Evolutionary conservation across 30 jellyfish, hydroid and myxozoan genomes (phyloP), one percentile per base, ranked within the genome.

Genomic region (Rhopilema esculentum): DNA sequence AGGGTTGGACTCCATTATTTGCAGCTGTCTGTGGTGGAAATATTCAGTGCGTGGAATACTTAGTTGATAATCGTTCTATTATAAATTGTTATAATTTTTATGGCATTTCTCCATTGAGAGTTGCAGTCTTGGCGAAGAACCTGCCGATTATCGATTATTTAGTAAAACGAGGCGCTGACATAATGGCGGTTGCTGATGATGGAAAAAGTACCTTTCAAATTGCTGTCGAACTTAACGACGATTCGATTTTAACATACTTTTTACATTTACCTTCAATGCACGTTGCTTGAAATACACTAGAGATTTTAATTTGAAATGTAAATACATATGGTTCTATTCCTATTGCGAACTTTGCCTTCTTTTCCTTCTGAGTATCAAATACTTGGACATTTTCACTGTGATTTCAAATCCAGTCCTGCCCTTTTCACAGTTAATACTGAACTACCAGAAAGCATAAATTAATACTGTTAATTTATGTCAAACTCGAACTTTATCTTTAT

Each of bases 21-120:
- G 97, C 97, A n/a, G 97, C 97, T 7, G 89, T 82, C 16, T 90
- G 91, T 29, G 97, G 97, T 12, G 91, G 77, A 30, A 86, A 68
- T 32, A 48, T 66, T 40, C 30, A 63, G 28, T 81, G 97, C 62
- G 88, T 90, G 50, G 75, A 83, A 49, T 57, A 28, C 57, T 61
- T 90, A 4, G 79, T 90, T 20, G 71, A 49, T 19, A 65, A 31
- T 57, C 71, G 80, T 0, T 94, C 85, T 8, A 57, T 18, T 53
- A 31, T 90, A 1, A 76, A 82, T 81, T 67, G 80, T 71, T 28
- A 57, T n/a, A 93, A 90, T 49, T 8, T 75, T 20, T 61, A 8
- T 61, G 97, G 97, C 7, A 31, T 90, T 49, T 52, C 91, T 6
- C 97, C 97, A 8, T 72, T 90, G 25, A 69, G 89, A 20, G 61